phyloP scores from a whole-genome alignment of 2,113 vertebrate species.

The Todiramphus saurophagus region DNA sequence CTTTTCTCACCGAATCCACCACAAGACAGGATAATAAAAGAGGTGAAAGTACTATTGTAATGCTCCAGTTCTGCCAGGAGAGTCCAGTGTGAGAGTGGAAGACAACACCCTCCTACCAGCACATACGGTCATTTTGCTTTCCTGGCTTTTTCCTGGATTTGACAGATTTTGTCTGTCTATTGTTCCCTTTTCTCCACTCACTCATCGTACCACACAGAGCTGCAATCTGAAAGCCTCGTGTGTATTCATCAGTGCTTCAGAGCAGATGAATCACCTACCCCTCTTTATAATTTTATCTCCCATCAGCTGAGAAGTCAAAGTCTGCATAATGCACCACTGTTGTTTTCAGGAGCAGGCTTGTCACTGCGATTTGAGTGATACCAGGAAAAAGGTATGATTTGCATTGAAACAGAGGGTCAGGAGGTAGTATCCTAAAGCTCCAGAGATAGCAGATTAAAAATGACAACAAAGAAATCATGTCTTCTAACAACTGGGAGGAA shows the following conservation, averaged over 20 bases:
- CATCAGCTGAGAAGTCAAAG: constrained; percentile 33
- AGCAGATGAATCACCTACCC: constrained; percentile 49
- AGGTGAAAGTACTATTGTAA: neutral
- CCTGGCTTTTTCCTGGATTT: neutral
- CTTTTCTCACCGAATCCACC: neutral
- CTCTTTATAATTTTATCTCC: constrained; percentile 51
- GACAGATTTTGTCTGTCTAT: neutral
- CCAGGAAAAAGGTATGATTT: neutral
- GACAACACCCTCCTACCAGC: neutral
- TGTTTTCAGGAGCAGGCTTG: neutral
- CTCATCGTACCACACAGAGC: neutral
- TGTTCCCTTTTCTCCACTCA: neutral
- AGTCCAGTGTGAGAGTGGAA: neutral
- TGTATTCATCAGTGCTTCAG: constrained; percentile 21
- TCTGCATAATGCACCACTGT: constrained; percentile 36
- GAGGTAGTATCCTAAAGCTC: constrained; percentile 12
- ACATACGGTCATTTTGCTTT: neutral
- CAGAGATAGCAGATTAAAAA: neutral
- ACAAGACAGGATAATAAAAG: neutral
- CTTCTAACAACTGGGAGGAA: neutral
- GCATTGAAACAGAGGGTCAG: neutral
- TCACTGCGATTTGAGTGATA: neutral
- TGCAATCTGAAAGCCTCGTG: neutral
- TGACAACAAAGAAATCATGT: neutral
- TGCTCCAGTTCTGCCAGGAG: neutral